Evolutionary conservation across 2,888 invertebrate genomes (phyloP), one percentile per base, ranked within the genome.

Genomic region (Meandrusa payeni): DNA sequence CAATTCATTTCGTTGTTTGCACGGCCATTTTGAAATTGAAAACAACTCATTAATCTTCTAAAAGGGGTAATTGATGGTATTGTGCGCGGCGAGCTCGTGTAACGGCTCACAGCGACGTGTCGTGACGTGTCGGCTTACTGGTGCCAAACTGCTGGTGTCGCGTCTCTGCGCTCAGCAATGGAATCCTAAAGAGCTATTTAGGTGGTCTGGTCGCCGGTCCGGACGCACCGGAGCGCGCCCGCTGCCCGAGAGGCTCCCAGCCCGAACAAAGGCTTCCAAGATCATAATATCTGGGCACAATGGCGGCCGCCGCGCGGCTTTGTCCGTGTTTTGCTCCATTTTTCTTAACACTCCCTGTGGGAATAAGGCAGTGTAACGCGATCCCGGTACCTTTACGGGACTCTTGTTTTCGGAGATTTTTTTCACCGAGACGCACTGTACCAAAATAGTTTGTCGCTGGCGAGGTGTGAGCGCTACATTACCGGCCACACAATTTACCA

Each of bases 311-410:
- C 38, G 43, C 43, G 50, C 28, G 47, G 42, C 47, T 59, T 55
- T 55, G 53, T 57, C 33, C 44, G 48, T 31, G 26, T 38, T 63
- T 65, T 80, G 69, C 59, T 80, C 73, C 59, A 75, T 81, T 83
- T 82, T 80, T 72, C 59, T 76, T 83, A 64, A 77, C 85, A 75
- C 83, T 80, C 76, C 76, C 50, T 63, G 69, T 67, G 69, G 63
- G 75, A 74, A 75, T 75, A 48, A 37, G 46, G 39, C 26, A 34
- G 4, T 43, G 85, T 69, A 85, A 85, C 63, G 76, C 60, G 82
- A 85, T 78, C 71, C 56, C 53, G 31, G 33, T 17, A 37, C 48
- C 33, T 39, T 46, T 46, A 26, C 34, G 41, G 31, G 37, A 26
- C 39, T 40, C 37, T 11, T 33, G 42, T 41, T 41, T 22, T 33